These are phyloP conservation scores for Aporophyla nigra DNA, from an alignment of 2,888 invertebrate genomes.

Conservation along the genomic window DNA sequence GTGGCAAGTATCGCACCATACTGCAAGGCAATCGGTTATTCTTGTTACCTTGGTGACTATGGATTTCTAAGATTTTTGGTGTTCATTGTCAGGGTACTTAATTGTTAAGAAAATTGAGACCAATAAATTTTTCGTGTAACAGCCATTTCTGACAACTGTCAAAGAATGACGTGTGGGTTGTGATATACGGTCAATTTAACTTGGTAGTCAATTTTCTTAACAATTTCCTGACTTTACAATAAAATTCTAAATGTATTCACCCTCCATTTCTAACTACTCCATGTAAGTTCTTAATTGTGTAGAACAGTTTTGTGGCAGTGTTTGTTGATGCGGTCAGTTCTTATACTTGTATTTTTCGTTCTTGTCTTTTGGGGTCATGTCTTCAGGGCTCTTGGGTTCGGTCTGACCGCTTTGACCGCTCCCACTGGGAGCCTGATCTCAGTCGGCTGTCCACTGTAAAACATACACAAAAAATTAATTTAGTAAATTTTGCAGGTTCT, in stretches of 20 bases:
- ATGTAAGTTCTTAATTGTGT: neutral
- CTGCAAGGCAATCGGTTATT: neutral
- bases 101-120: neutral
- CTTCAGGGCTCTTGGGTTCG: slow-evolving; percentile 42
- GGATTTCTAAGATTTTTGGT: neutral
- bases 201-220: neutral
- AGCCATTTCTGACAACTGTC: neutral
- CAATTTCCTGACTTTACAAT: neutral
- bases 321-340: slow-evolving; percentile 71
- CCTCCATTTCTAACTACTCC: slow-evolving; percentile 7
- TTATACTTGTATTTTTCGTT: slow-evolving; percentile 79
- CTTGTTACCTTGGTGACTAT: neutral
- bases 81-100: neutral
- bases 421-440: slow-evolving; percentile 77
- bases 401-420: slow-evolving; percentile 58
- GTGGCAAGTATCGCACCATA: neutral
- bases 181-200: neutral
- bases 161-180: neutral
- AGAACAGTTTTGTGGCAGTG: slow-evolving; percentile 20
- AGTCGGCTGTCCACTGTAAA: slow-evolving; percentile 84
- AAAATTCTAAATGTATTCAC: neutral
- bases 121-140: neutral
- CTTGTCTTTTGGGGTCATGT: slow-evolving; percentile 54
- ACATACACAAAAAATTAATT: slow-evolving; percentile 7
- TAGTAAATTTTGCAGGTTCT: too few relatives aligned